Conservation (phyloP, 2,113 vertebrate genomes). For the Zosterops pallidus region DNA sequence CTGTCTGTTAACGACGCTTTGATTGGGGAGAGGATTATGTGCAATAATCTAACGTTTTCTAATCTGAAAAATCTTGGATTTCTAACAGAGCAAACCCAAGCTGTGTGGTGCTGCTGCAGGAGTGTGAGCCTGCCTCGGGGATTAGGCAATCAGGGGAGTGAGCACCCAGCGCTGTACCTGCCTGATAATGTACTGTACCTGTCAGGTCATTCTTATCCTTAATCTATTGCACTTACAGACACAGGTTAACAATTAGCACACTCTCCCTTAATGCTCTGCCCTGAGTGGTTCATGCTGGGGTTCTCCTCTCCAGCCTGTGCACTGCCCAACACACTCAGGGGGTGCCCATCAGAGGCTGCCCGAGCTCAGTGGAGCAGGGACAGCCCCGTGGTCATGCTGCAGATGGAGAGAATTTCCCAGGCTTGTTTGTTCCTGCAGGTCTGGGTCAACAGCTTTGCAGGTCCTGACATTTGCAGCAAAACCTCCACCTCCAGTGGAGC, state of each 20-base stretch:
- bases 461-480: background rate
- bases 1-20: background rate
- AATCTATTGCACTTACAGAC: rapidly evolving
- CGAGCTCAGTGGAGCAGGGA: background rate
- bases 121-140: background rate
- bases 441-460: background rate
- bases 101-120: background rate
- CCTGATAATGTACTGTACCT: background rate
- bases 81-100: background rate
- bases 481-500: background rate
- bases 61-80: too few relatives aligned
- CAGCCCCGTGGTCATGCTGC: rapidly evolving
- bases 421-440: background rate
- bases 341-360: background rate
- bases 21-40: background rate
- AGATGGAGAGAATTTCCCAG: background rate
- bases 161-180: background rate
- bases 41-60: too few relatives aligned
- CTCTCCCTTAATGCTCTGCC: background rate
- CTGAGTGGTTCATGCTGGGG: background rate
- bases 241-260: background rate
- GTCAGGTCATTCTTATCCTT: background rate
- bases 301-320: background rate
- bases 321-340: rapidly evolving
- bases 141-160: rapidly evolving